Evolutionary conservation across 2,888 invertebrate genomes (phyloP).

Genomic region (Eubasilissa splendida): DNA sequence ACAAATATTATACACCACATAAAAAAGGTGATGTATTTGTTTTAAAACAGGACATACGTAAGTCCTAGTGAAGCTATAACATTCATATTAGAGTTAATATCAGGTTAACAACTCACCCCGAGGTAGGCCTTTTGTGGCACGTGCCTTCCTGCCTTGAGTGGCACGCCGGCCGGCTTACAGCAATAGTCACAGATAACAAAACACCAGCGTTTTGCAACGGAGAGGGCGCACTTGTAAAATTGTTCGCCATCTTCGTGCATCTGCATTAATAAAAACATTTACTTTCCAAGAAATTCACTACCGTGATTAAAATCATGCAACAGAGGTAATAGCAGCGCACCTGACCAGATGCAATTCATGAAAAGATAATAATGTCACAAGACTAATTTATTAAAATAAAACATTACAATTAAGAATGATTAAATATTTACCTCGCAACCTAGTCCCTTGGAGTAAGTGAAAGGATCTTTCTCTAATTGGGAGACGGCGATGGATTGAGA

Average conservation of each 20-base stretch:
- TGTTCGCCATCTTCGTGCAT: slow-evolving; percentile 45
- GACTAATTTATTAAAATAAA: background rate
- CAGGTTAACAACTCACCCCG: slow-evolving; percentile 12
- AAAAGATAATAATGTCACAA: background rate
- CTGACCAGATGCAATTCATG: too few relatives aligned
- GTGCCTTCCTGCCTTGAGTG: slow-evolving; percentile 38
- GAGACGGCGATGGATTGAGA: slow-evolving; percentile 12
- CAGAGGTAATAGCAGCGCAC: too few relatives aligned
- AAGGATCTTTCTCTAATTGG: slow-evolving; percentile 34
- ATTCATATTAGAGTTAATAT: background rate
- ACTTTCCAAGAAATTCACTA: too few relatives aligned
- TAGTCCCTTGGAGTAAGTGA: slow-evolving; percentile 31
- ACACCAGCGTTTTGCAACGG: slow-evolving; percentile 16
- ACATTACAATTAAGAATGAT: background rate
- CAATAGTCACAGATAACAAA: slow-evolving; percentile 48
- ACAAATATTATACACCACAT: too few relatives aligned
- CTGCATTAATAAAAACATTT: slow-evolving; percentile 18
- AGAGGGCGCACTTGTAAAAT: slow-evolving; percentile 43
- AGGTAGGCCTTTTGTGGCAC: slow-evolving; percentile 17
- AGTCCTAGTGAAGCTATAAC: too few relatives aligned
- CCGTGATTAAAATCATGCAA: too few relatives aligned
- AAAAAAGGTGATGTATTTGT: too few relatives aligned
- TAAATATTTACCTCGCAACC: slow-evolving; percentile 45
- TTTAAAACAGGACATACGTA: too few relatives aligned
- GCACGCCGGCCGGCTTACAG: slow-evolving; percentile 35